A percentile compares a stretch with the other conserved stretches of the same genome.
phyloP scores from a whole-genome alignment of 2,113 vertebrate genomes.

The Fukomys damarensis region DNA sequence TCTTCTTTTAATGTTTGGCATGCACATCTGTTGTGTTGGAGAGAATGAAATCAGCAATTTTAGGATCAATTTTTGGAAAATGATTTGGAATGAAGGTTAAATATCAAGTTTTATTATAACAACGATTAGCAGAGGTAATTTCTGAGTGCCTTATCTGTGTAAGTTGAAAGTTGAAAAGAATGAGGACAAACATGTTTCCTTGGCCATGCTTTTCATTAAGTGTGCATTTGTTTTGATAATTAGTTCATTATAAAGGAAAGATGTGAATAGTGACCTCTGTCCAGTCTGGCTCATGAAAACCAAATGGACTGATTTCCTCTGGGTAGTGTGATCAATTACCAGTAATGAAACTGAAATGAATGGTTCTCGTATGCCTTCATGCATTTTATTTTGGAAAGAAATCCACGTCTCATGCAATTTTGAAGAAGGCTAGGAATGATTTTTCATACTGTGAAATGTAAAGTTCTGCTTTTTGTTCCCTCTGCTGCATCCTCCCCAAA shows the following conservation, averaged over 20 bases:
- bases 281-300: slow-evolving; percentile 44
- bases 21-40: slow-evolving; percentile 29
- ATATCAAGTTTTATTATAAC: slow-evolving; percentile 40
- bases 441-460: not conserved
- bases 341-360: slow-evolving; percentile 66
- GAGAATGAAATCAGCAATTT: slow-evolving; percentile 41
- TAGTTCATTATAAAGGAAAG: slow-evolving; percentile 70
- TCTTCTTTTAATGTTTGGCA: slow-evolving; percentile 8
- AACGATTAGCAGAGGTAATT: slow-evolving; percentile 33
- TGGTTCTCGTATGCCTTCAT: slow-evolving; percentile 19
- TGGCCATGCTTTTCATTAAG: slow-evolving; percentile 53
- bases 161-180: slow-evolving; percentile 58
- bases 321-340: slow-evolving; percentile 70
- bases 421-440: not conserved
- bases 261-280: slow-evolving; percentile 61
- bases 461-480: not conserved
- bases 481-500: not conserved
- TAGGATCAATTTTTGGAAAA: slow-evolving; percentile 47
- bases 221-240: slow-evolving; percentile 73
- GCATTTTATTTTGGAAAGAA: slow-evolving; percentile 52
- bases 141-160: not conserved
- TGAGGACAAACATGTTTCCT: slow-evolving; percentile 48
- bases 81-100: slow-evolving; percentile 5
- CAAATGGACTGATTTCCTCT: slow-evolving; percentile 69
- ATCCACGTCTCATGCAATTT: not conserved